Evolutionary conservation across 2,888 invertebrate species (phyloP).

Genomic region (Nephrotoma guestfalica): DNA sequence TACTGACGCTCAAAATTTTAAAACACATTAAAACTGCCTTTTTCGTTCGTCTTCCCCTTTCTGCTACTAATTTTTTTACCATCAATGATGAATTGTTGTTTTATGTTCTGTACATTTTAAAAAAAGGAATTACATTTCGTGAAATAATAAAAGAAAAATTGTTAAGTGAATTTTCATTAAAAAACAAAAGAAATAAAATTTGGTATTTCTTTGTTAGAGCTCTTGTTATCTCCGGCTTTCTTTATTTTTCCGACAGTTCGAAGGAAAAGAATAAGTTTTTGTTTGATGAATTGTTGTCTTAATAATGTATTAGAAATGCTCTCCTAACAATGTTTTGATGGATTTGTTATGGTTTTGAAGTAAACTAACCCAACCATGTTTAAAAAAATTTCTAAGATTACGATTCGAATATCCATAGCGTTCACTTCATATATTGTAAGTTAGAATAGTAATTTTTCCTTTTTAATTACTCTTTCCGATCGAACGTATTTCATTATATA

Average conservation of each 20-base stretch:
- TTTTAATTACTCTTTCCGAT: too few relatives aligned
- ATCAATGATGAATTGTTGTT: not conserved
- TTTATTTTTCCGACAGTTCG: not conserved
- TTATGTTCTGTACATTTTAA: not conserved
- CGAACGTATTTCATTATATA: too few relatives aligned
- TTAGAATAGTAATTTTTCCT: too few relatives aligned
- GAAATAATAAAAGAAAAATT: not conserved
- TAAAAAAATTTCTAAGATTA: too few relatives aligned
- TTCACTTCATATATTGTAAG: too few relatives aligned
- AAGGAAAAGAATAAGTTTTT: not conserved
- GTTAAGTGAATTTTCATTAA: not conserved
- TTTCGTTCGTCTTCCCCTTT: not conserved
- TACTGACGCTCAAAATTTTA: not conserved
- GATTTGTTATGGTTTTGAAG: too few relatives aligned
- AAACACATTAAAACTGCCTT: not conserved
- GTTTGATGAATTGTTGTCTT: not conserved
- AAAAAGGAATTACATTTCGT: not conserved
- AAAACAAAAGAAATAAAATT: not conserved
- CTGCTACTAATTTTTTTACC: not conserved
- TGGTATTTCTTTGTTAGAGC: not conserved
- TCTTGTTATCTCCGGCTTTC: not conserved
- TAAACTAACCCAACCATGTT: too few relatives aligned
- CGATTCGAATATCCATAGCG: too few relatives aligned
- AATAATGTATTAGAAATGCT: not conserved
- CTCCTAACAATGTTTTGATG: not conserved